Percentiles rank a stretch among this genome's conserved stretches.
Evolutionary conservation across 2,888 invertebrate species (phyloP).

Genomic region (Polia nebulosa): DNA sequence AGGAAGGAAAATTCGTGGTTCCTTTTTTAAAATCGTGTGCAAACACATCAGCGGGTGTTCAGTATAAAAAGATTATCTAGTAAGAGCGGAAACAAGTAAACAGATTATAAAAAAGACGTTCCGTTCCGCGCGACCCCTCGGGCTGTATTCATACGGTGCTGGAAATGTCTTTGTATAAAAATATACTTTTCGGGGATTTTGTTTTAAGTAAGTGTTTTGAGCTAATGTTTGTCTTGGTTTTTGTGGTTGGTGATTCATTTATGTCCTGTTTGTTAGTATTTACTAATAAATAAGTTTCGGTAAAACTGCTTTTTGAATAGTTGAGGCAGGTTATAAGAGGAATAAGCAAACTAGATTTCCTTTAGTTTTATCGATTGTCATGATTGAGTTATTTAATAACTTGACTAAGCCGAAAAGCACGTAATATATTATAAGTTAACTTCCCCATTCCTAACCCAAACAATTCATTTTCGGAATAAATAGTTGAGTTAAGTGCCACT

Average conservation of each 20-base stretch:
- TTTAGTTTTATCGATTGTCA: too few species aligned
- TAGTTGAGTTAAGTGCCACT: too few species aligned
- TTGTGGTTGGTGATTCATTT: slow-evolving; percentile 1
- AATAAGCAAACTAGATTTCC: neutral
- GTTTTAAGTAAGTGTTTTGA: slow-evolving; percentile 29
- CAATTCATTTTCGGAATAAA: too few species aligned
- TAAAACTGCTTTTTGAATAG: neutral
- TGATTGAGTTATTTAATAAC: too few species aligned
- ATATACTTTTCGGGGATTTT: slow-evolving; percentile 31
- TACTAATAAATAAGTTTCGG: too few species aligned
- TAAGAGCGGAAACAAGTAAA: slow-evolving; percentile 84
- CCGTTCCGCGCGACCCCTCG: slow-evolving; percentile 74
- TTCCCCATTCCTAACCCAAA: too few species aligned
- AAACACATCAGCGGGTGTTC: slow-evolving; percentile 79
- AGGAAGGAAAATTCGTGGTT: slow-evolving; percentile 33
- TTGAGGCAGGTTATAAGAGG: neutral
- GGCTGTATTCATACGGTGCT: slow-evolving; percentile 73
- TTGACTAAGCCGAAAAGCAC: too few species aligned
- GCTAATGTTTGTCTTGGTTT: slow-evolving; percentile 11
- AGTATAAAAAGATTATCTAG: slow-evolving; percentile 86
- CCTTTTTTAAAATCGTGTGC: slow-evolving; percentile 69
- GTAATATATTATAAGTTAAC: too few species aligned
- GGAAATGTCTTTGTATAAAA: slow-evolving; percentile 44
- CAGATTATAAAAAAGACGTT: slow-evolving; percentile 89
- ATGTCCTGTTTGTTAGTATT: neutral